Evolutionary conservation across 2,888 invertebrate species (phyloP), one percentile per base, ranked within the genome.

Genomic region (Drosophila recens): DNA sequence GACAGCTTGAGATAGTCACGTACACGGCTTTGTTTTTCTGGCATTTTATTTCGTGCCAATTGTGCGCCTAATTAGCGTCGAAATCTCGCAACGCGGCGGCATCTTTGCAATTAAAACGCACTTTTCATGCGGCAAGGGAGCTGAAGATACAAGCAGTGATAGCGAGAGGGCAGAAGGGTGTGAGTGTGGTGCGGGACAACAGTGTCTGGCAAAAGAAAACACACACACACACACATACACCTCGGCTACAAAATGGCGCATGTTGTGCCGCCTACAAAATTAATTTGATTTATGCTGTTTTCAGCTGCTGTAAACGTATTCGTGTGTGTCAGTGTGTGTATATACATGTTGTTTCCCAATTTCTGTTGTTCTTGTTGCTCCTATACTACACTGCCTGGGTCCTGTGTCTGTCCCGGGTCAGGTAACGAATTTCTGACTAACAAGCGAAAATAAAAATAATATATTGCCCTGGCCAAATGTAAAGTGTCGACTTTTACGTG

Each of bases 101-200:
- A 85, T 87, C 89, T 85, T 84, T 80, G 89, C 90, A 90, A 90
- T 90, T 90, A 90, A 89, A 89, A 90, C 90, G 85, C 90, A 87
- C 89, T 88, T 86, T 88, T 76, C 77, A 72, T 66, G 36, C 10
- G 57, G 36, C 34, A 36, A 15, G 43, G 59, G 49, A 42, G 23
- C 33, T 30, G n/a, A 20, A 10, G 9, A 43, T 23, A 20, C 4
- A 38, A 38, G 33, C 4, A 17, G 17, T 11, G n/a, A 40, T 9
- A 38, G 11, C 23, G 34, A 23, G 30, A 27, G 40, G 6, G 38
- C 8, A 45, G 20, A 38, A 17, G 36, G n/a, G n/a, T 8, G 1
- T 5, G 33, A 9, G 1, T 13, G 0, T 42, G 2, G 59, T 11
- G 8, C 13, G n/a, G 45, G 53, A n/a, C 45, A 36, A 27, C 43